phyloP scores from a whole-genome alignment of 2,888 invertebrate genomes.

The Drosophila fungiperda region DNA sequence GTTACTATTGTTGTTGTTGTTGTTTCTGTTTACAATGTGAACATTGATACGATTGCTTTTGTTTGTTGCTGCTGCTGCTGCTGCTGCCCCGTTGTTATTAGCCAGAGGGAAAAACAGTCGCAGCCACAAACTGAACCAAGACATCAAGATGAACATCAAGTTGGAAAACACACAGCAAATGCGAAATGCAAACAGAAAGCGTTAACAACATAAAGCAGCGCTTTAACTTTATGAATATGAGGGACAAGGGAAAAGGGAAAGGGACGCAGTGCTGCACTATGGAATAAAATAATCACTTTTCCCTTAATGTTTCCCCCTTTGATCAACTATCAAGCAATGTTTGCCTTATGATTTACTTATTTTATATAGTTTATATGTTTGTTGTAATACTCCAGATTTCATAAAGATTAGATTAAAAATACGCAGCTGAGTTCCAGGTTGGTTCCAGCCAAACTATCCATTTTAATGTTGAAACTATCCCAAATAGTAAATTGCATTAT shows the following conservation, averaged over 20 bases:
- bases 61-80: neutral
- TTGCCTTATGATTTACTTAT: neutral
- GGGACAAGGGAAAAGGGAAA: neutral
- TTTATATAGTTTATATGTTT: neutral
- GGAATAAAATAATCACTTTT: neutral
- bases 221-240: neutral
- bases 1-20: conserved; percentile 17
- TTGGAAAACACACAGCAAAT: conserved; percentile 44
- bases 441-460: neutral
- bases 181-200: conserved; percentile 68
- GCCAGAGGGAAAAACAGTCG: conserved; percentile 44
- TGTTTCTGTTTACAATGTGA: conserved; percentile 35
- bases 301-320: too few relatives aligned
- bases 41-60: conserved; percentile 21
- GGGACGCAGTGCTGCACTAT: neutral
- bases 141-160: conserved; percentile 32
- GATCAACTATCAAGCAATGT: neutral
- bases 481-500: neutral
- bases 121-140: conserved; percentile 56
- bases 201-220: conserved; percentile 18
- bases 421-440: neutral
- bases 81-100: conserved; percentile 4
- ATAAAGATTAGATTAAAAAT: neutral
- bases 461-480: too few relatives aligned
- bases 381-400: neutral